Base-by-base conservation (phyloP, 2,797 vertebrate genomes). In the Nyctalus aviator region DNA sequence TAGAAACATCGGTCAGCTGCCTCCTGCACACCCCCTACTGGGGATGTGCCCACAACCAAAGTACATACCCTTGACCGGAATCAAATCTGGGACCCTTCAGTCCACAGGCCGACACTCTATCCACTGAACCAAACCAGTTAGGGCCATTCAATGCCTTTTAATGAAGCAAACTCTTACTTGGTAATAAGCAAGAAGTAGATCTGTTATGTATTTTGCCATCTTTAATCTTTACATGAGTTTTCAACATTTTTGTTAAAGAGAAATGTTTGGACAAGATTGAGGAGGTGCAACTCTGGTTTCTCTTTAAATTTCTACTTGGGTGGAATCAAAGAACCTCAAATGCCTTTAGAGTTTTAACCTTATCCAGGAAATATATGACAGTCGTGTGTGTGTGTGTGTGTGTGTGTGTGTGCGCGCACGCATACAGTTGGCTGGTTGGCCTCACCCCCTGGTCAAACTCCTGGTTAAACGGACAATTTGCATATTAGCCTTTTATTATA, bases 141-240 rank as follows among this genome's bases (percentile, higher is more conserved):
- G 48, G 48, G 48, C 72, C 23, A 57, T 27, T 2, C 76, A 41
- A 13, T 69, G 4, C 6, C 37, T 85, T 94, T 95, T 91, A 82
- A 5, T 89, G 64, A 76, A 46, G 41, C 50, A 97, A 93, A 84
- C 72, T 94, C 4, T 5, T 76, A 32, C 59, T 84, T 48, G 66
- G 41, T 7, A 44, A 44, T 71, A 97, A 50, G 30, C 5, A 88
- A 8, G 4, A 93, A 83, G 10, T 86, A 95, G 30, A 72, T 82
- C 84, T 90, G 32, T 84, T 75, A 64, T 59, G 30, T 15, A 35
- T 48, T 88, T 50, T 68, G 6, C 44, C 72, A 84, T 73, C 79
- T 23, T 78, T 62, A 66, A 21, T 68, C n/a, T 15, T 27, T 90
- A 66, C 50, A 23, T 32, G 48, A 50, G 41, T 35, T 93, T 77